Base-by-base conservation (phyloP, 2,888 invertebrate genomes). In the Stenurella melanura region DNA sequence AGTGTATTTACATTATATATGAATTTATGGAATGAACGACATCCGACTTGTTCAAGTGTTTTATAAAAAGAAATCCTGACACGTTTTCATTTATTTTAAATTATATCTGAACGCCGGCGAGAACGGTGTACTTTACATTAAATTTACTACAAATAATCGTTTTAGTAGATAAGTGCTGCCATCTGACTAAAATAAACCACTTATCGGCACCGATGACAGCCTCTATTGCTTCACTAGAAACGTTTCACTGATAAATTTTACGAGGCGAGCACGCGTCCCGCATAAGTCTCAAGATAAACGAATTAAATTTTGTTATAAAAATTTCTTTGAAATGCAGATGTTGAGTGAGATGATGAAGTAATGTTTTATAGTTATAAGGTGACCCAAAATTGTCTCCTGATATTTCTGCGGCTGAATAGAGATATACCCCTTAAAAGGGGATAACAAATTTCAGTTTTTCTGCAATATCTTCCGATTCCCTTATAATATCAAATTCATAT, bases 161-260 rank as follows among this genome's bases (percentile, higher is more conserved):
- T 78, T 79, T 76, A 76, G 73, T 61, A 56, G 78, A 76, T 81
- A 78, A 81, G 77, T 77, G 78, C 75, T 75, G 73, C 76, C 75
- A 81, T 79, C 81, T 77, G 73, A 64, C 73, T 76, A 76, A 82
- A 83, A 80, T 83, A 83, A 82, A 83, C 78, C 82, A 83, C 82
- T 83, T 82, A 83, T 73, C 58, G 61, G 30, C 10, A 34, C 30
- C 80, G 83, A 82, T 79, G 83, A 83, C 79, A 83, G 74, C 60
- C 17, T 69, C 66, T 66, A 76, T 73, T 69, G 74, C 71, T 18
- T 58, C 70, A 42, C 18, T 26, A 64, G 64, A 71, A 68, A 56
- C 61, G 54, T 57, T 74, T 72, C 58, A 57, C 57, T 58, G 50
- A 73, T 63, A 42, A 63, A 26, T 58, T 73, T 54, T 60, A 74